Evolutionary conservation across 35 echinoderm and acorn worm species (phyloP), one percentile per base, ranked within the genome.

Genomic region (Amphiura filiformis): DNA sequence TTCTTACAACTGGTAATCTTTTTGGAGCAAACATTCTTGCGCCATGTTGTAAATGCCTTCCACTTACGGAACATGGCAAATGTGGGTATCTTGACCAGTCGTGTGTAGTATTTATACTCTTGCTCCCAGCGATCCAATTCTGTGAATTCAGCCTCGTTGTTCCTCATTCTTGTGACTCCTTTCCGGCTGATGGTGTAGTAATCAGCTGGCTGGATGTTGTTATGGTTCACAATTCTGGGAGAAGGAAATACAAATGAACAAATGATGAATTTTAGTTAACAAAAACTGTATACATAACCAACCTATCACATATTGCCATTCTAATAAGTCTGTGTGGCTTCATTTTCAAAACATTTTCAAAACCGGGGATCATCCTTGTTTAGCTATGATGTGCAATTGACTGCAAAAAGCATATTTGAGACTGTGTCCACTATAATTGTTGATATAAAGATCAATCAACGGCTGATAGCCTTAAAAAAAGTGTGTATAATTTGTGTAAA

Each of bases 11-110:
- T 89, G 5, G 93, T 88, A 35, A 98, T 89, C 78, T 94, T 92
- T 37, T 86, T 81, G 9, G 96, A 98, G n/a, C 86, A 37, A 5
- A 98, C 96, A 47, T 98, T 94, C 34, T 94, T 98, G 39, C 93
- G 93, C 93, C 96, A 98, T 23, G 89, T 94, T 18, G 87, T 92
- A 77, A 98, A 98, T 17, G 96, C 96, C 77, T 98, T 98, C 96
- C 96, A 98, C 76, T 94, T 98, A 32, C 96, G 92, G 87, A 98
- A 98, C 35, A 94, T 86, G 0, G 86, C 75, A 89, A 98, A 94
- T 2, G 90, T 78, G 32, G 92, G 96, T 35, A 98, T 98, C 61
- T 90, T 78, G 70, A 94, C 83, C 0, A 94, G 85, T 47, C 89
- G 84, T 57, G 87, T 98, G 88, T 94, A 98, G 76, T 87, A 94